Evolutionary conservation across 1,140 invertebrate genomes (phyloP).

Genomic region (Hesperophylax magnus): DNA sequence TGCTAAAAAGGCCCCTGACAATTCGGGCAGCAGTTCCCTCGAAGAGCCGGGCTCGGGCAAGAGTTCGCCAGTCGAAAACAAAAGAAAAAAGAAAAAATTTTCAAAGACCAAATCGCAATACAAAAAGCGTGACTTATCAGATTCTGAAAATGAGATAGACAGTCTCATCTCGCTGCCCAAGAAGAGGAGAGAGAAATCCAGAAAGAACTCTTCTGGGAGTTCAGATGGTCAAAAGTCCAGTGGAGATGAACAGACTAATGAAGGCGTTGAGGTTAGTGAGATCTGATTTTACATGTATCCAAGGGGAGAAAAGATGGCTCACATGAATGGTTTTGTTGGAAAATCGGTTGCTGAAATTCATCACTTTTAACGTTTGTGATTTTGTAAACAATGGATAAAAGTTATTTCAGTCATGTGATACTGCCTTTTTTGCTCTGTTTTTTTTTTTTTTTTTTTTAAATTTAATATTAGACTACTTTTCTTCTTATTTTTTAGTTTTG

Average conservation of each 20-base stretch:
- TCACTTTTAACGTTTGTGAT: background rate
- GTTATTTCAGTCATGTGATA: constrained; percentile 19
- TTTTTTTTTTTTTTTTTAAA: background rate
- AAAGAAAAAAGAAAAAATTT: constrained; percentile 36
- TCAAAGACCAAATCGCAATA: constrained; percentile 11
- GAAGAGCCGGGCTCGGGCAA: no score
- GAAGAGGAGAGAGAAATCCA: background rate
- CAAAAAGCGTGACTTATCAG: constrained; percentile 12
- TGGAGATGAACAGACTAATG: constrained; percentile 1
- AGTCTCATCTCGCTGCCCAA: constrained; percentile 17
- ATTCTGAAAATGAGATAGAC: constrained; percentile 36
- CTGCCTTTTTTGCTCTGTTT: constrained; percentile 4
- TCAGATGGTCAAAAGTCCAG: background rate
- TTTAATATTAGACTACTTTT: no score
- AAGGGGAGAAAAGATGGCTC: constrained; percentile 13
- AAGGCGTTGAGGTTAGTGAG: constrained; percentile 32
- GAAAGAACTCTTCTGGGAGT: background rate
- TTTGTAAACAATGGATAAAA: background rate
- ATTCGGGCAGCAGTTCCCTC: no score
- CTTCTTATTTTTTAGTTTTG: no score
- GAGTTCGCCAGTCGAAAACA: no score
- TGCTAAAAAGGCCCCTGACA: no score
- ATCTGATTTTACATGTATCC: constrained; percentile 9
- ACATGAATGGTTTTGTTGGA: background rate
- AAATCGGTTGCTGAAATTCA: no score